Base-by-base conservation (phyloP, 2,888 invertebrate genomes). In the Orthosia cruda region DNA sequence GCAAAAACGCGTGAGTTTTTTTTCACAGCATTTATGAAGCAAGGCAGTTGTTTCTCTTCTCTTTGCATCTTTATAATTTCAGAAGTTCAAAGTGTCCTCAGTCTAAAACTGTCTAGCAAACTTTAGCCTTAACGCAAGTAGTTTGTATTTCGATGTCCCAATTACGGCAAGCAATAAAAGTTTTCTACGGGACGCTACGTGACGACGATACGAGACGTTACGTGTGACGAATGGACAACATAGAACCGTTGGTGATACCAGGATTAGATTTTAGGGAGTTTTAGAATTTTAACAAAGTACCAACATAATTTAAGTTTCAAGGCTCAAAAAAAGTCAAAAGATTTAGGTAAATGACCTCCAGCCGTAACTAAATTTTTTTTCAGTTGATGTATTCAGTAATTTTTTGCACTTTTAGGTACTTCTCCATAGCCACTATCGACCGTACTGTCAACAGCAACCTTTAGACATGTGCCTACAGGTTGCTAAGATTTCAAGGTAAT, bases 181-280 rank as follows among this genome's bases (percentile, higher is more conserved):
- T 94, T 95, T 93, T 92, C 89, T 89, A 90, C 91, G 90, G 89
- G 88, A 89, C 88, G 77, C 85, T 90, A 95, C 95, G 95, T 95
- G 95, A 92, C 89, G 77, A 80, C 88, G 94, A 91, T 93, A 93
- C 92, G 87, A 94, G 91, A 91, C 89, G 90, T 89, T 93, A 95
- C 95, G 95, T 94, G 95, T 94, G 93, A 93, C 90, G 95, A 95
- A 95, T 95, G 90, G 92, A 91, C 90, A 93, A 94, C 88, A 90
- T 89, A 84, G 81, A 72, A 26, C 71, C 23, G 26, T 49, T 55
- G 55, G 76, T 83, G 82, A 74, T 79, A 85, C 80, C 68, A 80
- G 75, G 65, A 55, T 69, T 66, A 71, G 49, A 55, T 65, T 80
- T 80, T 61, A n/a, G 67, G 59, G 57, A 70, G 23, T 26, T 58